phyloP scores from a whole-genome alignment of 2,113 vertebrate genomes.

The Cichladusa arquata region DNA sequence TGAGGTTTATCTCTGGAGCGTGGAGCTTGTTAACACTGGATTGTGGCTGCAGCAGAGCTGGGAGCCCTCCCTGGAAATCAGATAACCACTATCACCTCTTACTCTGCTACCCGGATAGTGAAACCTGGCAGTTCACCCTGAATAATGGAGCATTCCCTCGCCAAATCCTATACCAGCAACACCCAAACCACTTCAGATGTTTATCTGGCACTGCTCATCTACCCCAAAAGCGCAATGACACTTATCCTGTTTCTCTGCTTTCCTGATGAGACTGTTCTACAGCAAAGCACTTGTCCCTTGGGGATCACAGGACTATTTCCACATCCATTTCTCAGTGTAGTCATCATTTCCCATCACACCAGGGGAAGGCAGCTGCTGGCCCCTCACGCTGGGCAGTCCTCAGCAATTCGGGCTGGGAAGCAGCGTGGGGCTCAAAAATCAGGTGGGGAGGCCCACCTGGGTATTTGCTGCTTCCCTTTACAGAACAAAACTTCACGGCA shows the following conservation, averaged over 20 bases:
- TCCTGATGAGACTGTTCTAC: slow-evolving; percentile 9
- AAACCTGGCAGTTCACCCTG: neutral
- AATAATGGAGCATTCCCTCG: neutral
- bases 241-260: neutral
- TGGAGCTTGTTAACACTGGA: neutral
- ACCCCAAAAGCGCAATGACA: neutral
- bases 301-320: neutral
- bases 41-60: neutral
- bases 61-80: neutral
- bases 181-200: neutral
- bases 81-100: neutral
- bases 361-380: neutral
- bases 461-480: neutral
- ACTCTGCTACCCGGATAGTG: neutral
- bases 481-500: neutral
- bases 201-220: neutral
- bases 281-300: neutral
- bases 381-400: neutral
- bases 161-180: neutral
- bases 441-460: neutral
- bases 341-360: slow-evolving; percentile 33
- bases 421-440: neutral
- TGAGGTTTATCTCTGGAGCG: neutral
- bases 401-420: neutral
- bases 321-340: neutral